phyloP scores from a whole-genome alignment of 2,113 vertebrate species.

The Chroicocephalus ridibundus region DNA sequence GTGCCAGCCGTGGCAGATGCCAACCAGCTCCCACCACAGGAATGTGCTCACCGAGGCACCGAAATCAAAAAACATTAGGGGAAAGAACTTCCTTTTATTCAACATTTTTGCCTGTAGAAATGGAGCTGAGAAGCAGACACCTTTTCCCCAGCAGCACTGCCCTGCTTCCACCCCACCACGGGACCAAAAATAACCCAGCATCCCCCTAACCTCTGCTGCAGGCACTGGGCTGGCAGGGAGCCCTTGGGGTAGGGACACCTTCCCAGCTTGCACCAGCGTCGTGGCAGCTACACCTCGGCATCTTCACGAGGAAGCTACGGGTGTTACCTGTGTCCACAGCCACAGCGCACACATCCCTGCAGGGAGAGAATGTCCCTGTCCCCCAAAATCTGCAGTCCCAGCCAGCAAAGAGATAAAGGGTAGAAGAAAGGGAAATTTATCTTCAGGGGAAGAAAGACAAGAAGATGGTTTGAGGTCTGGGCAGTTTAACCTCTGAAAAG shows the following conservation, averaged over 20 bases:
- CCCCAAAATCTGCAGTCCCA: neutral
- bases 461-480: neutral
- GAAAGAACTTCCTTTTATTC: conserved; percentile 26
- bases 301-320: neutral
- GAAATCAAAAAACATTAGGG: neutral
- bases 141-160: neutral
- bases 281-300: neutral
- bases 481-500: neutral
- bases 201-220: neutral
- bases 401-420: neutral
- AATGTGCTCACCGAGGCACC: neutral
- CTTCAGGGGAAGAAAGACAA: neutral
- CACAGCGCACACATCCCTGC: neutral
- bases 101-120: neutral
- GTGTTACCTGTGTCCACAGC: neutral
- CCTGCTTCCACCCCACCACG: neutral
- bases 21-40: conserved; percentile 19
- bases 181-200: neutral
- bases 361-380: neutral
- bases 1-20: neutral
- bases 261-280: neutral
- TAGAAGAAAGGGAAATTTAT: neutral
- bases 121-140: neutral
- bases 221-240: neutral
- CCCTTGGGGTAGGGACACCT: neutral